Percentiles rank a stretch among this genome's conserved stretches.
Evolutionary conservation across 92 coral and sea anemone species (phyloP).

Genomic region (Meandrina meandrites): DNA sequence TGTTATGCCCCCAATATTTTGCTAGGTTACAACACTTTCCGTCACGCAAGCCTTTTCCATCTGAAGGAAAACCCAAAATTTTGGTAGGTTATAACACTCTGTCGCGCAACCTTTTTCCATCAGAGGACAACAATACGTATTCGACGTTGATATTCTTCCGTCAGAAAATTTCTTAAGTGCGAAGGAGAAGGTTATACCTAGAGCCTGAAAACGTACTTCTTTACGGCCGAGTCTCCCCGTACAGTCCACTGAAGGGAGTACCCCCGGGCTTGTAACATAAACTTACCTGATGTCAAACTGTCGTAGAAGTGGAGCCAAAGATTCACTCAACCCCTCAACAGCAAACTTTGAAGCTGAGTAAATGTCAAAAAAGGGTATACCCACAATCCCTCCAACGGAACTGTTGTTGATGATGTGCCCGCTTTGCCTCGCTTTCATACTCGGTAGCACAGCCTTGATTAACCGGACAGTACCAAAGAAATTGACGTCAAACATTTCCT

Average conservation of each 20-base stretch:
- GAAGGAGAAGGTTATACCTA: too few relatives aligned
- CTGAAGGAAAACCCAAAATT: too few relatives aligned
- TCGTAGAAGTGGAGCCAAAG: slow-evolving; percentile 64
- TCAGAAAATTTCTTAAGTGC: too few relatives aligned
- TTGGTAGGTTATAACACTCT: too few relatives aligned
- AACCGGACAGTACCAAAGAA: slow-evolving; percentile 77
- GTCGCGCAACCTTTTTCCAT: too few relatives aligned
- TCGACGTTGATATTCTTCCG: too few relatives aligned
- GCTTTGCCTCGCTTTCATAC: slow-evolving; percentile 72
- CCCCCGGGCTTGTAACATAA: not conserved
- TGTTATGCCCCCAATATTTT: too few relatives aligned
- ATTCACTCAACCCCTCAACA: slow-evolving; percentile 77
- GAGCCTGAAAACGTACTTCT: too few relatives aligned
- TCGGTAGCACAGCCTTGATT: slow-evolving; percentile 79
- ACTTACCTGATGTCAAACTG: slow-evolving; percentile 66
- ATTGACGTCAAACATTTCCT: slow-evolving; percentile 65
- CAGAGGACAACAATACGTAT: too few relatives aligned
- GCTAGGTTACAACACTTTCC: too few relatives aligned
- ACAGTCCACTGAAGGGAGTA: too few relatives aligned
- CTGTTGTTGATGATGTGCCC: slow-evolving; percentile 83
- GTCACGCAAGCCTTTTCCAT: too few relatives aligned
- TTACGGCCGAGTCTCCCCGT: not conserved
- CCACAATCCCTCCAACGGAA: slow-evolving; percentile 55
- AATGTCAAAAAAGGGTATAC: slow-evolving; percentile 62
- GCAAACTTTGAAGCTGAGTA: slow-evolving; percentile 89